Evolutionary conservation across 2,113 vertebrate genomes (phyloP), one percentile per base, ranked within the genome.

Genomic region (Zosterops pallidus): DNA sequence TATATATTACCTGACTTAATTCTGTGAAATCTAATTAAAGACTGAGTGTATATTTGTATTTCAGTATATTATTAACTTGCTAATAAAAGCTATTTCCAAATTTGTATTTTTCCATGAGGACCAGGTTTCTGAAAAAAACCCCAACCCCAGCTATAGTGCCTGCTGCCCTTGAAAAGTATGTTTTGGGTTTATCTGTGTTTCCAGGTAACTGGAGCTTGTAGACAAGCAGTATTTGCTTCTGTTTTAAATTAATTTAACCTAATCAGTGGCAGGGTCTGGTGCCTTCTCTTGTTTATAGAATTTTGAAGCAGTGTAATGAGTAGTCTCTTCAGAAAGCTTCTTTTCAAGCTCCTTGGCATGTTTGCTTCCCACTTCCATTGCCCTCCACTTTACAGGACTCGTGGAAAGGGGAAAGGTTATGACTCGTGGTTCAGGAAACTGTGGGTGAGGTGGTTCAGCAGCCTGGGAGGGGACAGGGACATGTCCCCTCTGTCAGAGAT

Each of bases 101-200:
- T 95, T 93, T 83, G 93, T 97, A 83, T 95, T 96, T 97, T 97
- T 97, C 96, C 94, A 95, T 96, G 90, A 96, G 92, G 90, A 84
- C 52, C 86, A 46, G 29, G 68, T 90, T 92, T 76, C 87, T 92
- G 77, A 7, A 71, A 69, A 41, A 7, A 71, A 69, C n/a, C 9
- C 67, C 83, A 42, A 83, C 3, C 33, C 31, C 65, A 83, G 29
- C 69, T 63, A 6, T 55, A 19, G 35, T 49, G 88, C 69, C 41
- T 60, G 71, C 59, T 94, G 93, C 69, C 94, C 96, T 95, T 93
- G 94, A 60, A 83, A 47, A 8, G 46, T 14, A 1, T 96, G 94
- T 90, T 97, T 96, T 37, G 92, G 96, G 88, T 96, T 96, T 95
- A 97, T 97, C 95, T 96, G 85, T 93, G 95, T 97, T 97, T 96